Percentiles rank a stretch among this genome's conserved stretches.
Evolutionary conservation across 2,888 invertebrate species (phyloP).

Genomic region (Andricus curvator): DNA sequence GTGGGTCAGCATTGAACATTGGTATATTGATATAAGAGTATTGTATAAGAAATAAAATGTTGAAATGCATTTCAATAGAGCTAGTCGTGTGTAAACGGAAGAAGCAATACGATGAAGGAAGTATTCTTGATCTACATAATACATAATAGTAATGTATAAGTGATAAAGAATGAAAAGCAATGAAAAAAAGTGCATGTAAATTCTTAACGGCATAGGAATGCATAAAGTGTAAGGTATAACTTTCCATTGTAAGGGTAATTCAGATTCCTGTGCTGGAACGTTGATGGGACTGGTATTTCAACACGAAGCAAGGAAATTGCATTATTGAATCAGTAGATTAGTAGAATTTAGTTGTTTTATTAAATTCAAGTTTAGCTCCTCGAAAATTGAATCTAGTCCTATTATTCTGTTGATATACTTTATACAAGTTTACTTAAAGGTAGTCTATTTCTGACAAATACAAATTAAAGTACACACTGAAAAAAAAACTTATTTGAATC

Average conservation of each 20-base stretch:
- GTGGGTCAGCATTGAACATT: background rate
- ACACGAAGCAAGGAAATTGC: background rate
- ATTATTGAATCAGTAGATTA: background rate
- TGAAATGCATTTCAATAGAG: background rate
- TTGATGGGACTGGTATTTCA: background rate
- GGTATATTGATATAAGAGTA: background rate
- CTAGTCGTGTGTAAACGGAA: background rate
- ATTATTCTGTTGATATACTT: background rate
- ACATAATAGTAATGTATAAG: background rate
- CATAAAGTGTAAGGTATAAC: background rate
- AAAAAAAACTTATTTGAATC: no score
- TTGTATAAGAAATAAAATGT: slow-evolving; percentile 1
- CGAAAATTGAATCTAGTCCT: background rate
- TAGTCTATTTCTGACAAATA: background rate
- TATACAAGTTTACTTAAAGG: background rate
- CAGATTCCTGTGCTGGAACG: background rate
- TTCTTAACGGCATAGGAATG: background rate
- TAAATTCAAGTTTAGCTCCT: background rate
- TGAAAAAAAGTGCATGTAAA: background rate
- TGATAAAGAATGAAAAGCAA: background rate
- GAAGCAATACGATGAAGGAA: background rate
- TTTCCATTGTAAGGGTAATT: background rate
- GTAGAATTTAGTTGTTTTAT: background rate
- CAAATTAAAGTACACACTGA: no score
- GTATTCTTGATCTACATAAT: background rate